Conservation (phyloP, 2,888 invertebrate genomes). For the Dasysyrphus tricinctus region DNA sequence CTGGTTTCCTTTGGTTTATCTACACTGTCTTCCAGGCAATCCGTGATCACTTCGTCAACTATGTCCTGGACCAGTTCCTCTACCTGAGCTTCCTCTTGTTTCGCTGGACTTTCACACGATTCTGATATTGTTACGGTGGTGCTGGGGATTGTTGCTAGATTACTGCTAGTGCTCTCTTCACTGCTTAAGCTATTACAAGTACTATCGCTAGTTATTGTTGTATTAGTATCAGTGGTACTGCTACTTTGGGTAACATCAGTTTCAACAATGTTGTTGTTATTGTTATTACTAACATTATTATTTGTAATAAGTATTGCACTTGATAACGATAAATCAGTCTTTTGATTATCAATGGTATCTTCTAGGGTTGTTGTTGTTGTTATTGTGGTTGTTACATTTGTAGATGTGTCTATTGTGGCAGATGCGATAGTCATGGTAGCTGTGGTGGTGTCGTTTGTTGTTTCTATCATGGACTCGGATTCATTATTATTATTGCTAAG, state of each 20-base stretch:
- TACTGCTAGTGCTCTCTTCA: constrained; percentile 44
- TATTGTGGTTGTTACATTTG: neutral
- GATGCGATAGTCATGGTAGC: constrained; percentile 74
- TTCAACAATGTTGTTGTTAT: constrained; percentile 62
- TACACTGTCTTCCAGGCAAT: constrained; percentile 77
- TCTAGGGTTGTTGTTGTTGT: constrained; percentile 49
- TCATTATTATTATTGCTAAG: constrained; percentile 78
- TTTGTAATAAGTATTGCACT: constrained; percentile 78
- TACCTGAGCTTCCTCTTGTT: constrained; percentile 72
- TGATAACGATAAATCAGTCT: constrained; percentile 81
- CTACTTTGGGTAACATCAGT: constrained; percentile 79
- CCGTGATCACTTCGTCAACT: constrained; percentile 82
- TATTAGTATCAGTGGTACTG: constrained; percentile 68
- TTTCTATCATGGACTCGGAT: constrained; percentile 65
- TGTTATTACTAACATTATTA: constrained; percentile 64
- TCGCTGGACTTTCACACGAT: constrained; percentile 64
- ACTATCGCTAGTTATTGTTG: constrained; percentile 57
- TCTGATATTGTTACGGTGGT: constrained; percentile 76
- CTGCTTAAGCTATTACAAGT: constrained; percentile 44
- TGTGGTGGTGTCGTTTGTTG: constrained; percentile 60
- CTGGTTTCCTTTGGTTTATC: constrained; percentile 76
- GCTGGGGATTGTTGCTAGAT: constrained; percentile 68
- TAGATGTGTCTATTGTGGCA: constrained; percentile 58
- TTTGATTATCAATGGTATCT: constrained; percentile 81
- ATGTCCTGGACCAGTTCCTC: constrained; percentile 79